Percentiles rank a stretch among this genome's conserved stretches.
Conservation (phyloP, 2,888 invertebrate species). For the Teleiodes luculella region DNA sequence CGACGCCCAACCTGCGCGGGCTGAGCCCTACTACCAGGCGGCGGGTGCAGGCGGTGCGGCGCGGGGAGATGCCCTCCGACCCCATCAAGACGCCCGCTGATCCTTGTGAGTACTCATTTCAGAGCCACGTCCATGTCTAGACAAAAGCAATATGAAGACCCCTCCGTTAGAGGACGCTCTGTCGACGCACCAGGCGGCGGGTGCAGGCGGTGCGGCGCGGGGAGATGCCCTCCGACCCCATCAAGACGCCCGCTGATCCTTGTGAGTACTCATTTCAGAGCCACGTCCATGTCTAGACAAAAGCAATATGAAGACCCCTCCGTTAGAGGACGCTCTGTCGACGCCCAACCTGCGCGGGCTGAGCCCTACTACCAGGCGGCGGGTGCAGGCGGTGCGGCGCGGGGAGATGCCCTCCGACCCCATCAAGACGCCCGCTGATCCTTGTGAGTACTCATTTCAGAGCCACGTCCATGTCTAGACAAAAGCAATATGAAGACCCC, state of each 20-base stretch:
- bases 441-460: constrained; percentile 63
- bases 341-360: constrained; percentile 60
- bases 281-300: too few relatives aligned
- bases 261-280: constrained; percentile 62
- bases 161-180: constrained; percentile 63
- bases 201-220: constrained; percentile 62
- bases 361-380: too few relatives aligned
- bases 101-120: constrained; percentile 60
- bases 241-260: constrained; percentile 61
- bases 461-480: too few relatives aligned
- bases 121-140: too few relatives aligned
- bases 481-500: constrained; percentile 39
- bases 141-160: constrained; percentile 39
- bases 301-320: constrained; percentile 40
- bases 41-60: constrained; percentile 55
- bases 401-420: constrained; percentile 70
- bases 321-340: constrained; percentile 60
- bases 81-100: constrained; percentile 61
- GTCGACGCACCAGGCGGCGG: constrained; percentile 52
- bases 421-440: constrained; percentile 59
- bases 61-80: constrained; percentile 68
- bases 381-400: constrained; percentile 52
- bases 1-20: constrained; percentile 55
- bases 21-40: constrained; percentile 61
- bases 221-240: constrained; percentile 65